Conservation (phyloP, 1,140 invertebrate genomes). For the Platorchestia sp. region DNA sequence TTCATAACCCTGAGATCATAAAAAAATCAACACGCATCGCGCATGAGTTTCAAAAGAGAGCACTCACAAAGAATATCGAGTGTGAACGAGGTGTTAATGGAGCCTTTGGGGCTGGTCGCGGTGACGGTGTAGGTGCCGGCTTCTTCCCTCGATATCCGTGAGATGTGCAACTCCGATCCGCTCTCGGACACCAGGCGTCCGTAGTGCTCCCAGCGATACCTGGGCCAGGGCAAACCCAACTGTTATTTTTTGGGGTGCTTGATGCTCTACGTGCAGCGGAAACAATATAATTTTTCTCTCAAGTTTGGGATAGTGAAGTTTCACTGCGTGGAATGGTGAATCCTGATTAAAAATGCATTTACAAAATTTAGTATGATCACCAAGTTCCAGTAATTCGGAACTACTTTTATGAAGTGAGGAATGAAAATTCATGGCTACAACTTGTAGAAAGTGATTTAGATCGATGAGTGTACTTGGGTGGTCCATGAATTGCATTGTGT, state of each 20-base stretch:
- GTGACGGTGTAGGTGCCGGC: constrained; percentile 89
- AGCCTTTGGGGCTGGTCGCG: constrained; percentile 90
- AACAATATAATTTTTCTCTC: not conserved
- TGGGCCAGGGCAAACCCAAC: not conserved
- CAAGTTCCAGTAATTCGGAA: not conserved
- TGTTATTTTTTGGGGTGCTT: not conserved
- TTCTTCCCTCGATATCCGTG: constrained; percentile 82
- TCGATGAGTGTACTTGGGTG: no score
- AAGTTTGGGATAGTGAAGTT: not conserved
- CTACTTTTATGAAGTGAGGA: not conserved
- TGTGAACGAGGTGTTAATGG: constrained; percentile 82
- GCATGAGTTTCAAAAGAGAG: not conserved
- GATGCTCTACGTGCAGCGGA: not conserved
- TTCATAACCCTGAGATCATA: no score
- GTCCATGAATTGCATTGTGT: no score
- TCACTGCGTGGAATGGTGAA: not conserved
- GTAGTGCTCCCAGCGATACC: constrained; percentile 61
- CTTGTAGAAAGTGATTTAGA: not conserved
- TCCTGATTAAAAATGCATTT: not conserved
- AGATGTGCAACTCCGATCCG: constrained; percentile 86
- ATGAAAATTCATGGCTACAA: not conserved
- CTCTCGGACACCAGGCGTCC: constrained; percentile 78
- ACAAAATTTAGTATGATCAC: not conserved
- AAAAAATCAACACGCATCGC: no score
- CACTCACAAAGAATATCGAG: constrained; percentile 92